Percentiles rank a stretch among this genome's conserved stretches.
Conservation (phyloP, 2,113 vertebrate species). For the Cathartes aura region DNA sequence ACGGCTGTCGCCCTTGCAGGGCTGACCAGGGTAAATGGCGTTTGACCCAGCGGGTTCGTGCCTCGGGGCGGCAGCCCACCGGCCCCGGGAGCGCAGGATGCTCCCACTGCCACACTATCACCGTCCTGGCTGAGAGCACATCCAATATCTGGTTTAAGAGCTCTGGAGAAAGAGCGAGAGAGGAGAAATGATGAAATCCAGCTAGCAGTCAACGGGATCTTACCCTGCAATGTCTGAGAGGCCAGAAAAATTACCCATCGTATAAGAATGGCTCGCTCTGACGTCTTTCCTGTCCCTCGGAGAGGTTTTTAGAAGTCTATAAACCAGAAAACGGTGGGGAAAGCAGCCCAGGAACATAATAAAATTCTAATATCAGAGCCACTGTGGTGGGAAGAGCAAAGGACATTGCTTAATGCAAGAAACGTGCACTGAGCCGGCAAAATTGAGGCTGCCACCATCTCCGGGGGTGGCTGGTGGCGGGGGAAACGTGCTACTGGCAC, state of each 20-base stretch:
- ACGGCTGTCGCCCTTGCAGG: not conserved
- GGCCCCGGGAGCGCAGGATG: not conserved
- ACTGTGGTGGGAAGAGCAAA: conserved; percentile 10
- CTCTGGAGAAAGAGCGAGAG: not conserved
- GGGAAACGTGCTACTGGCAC: not conserved
- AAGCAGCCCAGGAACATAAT: conserved; percentile 16
- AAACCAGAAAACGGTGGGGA: not conserved
- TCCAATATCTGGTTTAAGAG: not conserved
- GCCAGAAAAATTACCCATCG: not conserved
- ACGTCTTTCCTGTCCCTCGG: not conserved
- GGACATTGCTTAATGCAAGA: conserved; percentile 13
- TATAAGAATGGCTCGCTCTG: fast-evolving
- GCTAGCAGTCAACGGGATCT: not conserved
- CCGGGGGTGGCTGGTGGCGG: not conserved
- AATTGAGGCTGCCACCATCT: conserved; percentile 12
- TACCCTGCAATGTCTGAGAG: not conserved
- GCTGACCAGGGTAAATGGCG: not conserved
- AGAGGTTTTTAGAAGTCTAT: not conserved
- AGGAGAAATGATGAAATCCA: not conserved
- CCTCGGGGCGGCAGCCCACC: fast-evolving
- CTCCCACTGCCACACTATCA: not conserved
- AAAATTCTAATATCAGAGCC: not conserved
- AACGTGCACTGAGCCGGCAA: not conserved
- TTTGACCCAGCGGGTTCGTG: not conserved
- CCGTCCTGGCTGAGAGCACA: not conserved